Conservation (phyloP, 2,797 vertebrate species). For the Pitangus sulphuratus region DNA sequence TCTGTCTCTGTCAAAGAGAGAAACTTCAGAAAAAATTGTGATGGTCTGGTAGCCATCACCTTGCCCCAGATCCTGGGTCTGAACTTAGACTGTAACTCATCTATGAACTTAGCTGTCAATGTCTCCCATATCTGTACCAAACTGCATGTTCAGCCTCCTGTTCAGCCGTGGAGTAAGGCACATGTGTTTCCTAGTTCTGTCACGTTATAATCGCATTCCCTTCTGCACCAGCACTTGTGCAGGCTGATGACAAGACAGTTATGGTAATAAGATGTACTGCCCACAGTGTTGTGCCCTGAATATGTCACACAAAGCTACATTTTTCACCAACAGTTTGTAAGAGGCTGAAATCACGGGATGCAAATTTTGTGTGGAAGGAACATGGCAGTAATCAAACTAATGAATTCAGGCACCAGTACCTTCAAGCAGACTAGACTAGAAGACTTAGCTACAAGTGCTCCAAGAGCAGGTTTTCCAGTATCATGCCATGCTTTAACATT, state of each 20-base stretch:
- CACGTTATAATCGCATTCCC: accelerated
- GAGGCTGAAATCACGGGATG: background rate
- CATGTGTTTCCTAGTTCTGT: background rate
- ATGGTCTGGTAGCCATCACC: background rate
- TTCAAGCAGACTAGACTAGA: background rate
- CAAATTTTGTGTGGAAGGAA: background rate
- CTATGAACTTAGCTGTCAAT: background rate
- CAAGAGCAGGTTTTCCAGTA: background rate
- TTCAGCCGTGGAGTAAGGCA: background rate
- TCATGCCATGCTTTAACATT: accelerated
- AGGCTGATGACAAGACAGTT: background rate
- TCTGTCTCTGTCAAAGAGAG: background rate
- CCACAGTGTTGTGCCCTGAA: background rate
- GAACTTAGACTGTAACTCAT: background rate
- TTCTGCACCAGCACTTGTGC: background rate
- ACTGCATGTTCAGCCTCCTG: accelerated
- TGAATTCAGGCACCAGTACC: background rate
- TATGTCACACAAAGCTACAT: background rate
- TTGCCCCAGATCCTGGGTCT: background rate
- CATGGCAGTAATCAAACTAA: background rate
- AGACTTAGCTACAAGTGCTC: background rate
- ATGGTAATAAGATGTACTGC: background rate
- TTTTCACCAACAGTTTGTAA: background rate
- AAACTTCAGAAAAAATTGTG: background rate
- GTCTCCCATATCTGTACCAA: background rate